A percentile compares a stretch with the other conserved stretches of the same genome.
phyloP scores from a whole-genome alignment of 1,140 invertebrate genomes.

The Cephus cinctus region DNA sequence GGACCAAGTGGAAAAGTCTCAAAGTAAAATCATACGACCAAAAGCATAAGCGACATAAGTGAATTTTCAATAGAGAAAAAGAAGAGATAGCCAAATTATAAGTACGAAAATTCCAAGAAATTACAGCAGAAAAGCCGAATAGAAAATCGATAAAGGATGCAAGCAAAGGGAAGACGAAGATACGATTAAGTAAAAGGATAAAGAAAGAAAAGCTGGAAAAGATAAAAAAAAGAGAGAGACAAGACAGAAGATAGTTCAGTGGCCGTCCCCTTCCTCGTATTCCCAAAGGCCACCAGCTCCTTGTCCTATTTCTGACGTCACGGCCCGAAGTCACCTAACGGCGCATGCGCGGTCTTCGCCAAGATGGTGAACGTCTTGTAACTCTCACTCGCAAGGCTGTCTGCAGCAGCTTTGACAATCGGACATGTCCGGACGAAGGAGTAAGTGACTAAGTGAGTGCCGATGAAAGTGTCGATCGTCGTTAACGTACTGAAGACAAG shows the following conservation, averaged over 20 bases:
- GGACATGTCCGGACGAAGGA: constrained; percentile 13
- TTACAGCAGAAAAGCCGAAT: too few relatives aligned
- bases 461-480: too few relatives aligned
- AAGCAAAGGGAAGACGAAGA: too few relatives aligned
- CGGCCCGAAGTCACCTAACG: constrained; percentile 14
- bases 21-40: too few relatives aligned
- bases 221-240: neutral
- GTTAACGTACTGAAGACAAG: too few relatives aligned
- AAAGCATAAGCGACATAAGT: too few relatives aligned
- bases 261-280: constrained; percentile 28
- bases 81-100: too few relatives aligned
- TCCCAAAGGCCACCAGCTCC: constrained; percentile 33
- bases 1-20: too few relatives aligned
- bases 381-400: constrained; percentile 40
- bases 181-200: too few relatives aligned
- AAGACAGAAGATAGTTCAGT: constrained; percentile 36
- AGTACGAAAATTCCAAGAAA: too few relatives aligned
- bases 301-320: constrained; percentile 53
- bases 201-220: neutral
- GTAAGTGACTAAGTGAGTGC: constrained; percentile 7
- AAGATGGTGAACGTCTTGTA: constrained; percentile 49
- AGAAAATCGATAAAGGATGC: too few relatives aligned
- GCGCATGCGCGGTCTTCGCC: constrained; percentile 46
- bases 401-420: neutral
- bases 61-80: too few relatives aligned